phyloP scores from a whole-genome alignment of 2,797 vertebrate genomes.

The Zonotrichia albicollis region DNA sequence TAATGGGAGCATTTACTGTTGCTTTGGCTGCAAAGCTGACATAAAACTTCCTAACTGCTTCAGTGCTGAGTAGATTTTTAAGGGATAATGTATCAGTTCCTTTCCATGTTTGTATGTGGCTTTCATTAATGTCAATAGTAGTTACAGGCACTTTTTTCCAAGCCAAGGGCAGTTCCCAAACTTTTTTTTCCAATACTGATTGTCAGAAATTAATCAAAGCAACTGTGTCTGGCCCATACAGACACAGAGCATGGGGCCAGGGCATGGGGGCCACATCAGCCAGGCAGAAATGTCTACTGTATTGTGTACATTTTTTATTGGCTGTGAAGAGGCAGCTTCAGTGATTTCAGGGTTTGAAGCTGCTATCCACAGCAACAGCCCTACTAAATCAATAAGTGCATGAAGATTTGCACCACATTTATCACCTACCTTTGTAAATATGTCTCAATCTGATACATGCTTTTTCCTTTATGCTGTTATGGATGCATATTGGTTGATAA shows the following conservation, averaged over 20 bases:
- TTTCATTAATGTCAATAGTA: conserved; percentile 50
- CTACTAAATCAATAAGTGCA: not conserved
- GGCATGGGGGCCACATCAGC: not conserved
- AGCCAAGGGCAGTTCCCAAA: not conserved
- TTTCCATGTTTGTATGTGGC: conserved; percentile 5
- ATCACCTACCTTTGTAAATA: conserved; percentile 25
- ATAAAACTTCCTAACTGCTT: conserved; percentile 58
- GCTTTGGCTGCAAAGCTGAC: conserved; percentile 54
- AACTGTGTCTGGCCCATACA: not conserved
- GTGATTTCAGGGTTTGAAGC: not conserved
- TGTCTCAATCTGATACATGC: conserved; percentile 19
- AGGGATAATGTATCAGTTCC: conserved; percentile 47
- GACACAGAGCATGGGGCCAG: rapidly evolving
- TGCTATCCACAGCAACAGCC: not conserved
- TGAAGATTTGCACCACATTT: not conserved
- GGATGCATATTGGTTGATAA: conserved; percentile 18
- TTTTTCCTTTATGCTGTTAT: not conserved
- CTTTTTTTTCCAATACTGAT: not conserved
- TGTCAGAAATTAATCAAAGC: not conserved
- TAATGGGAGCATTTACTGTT: conserved; percentile 57
- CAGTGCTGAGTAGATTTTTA: conserved; percentile 31
- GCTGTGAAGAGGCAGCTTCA: not conserved
- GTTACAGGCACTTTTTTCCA: not conserved
- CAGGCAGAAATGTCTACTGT: not conserved
- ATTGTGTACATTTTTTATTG: not conserved